Evolutionary conservation across 2,888 invertebrate genomes (phyloP), one percentile per base, ranked within the genome.

Genomic region (Andrena chrysosceles): DNA sequence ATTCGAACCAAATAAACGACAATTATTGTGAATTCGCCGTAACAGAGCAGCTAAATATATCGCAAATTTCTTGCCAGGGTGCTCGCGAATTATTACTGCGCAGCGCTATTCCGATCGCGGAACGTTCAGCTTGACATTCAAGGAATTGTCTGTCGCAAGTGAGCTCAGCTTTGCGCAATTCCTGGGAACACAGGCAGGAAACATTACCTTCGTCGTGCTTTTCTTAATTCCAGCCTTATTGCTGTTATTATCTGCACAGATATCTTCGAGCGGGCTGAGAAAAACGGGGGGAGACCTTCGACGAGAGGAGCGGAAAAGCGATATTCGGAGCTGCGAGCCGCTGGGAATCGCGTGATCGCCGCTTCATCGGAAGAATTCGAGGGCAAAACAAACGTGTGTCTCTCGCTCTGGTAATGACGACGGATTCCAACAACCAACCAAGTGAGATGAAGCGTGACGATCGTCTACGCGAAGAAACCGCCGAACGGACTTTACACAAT

Each of bases 61-160:
- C 69, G 73, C 77, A 73, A 68, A 52, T 75, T 74, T 77, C 83
- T 60, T 67, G 78, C 70, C 35, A 48, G 71, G 64, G 33, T 82
- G 80, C 78, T 85, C 85, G 80, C 85, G 62, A 79, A 78, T 87
- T 78, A 88, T 87, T 85, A 78, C 70, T 3, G 20, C 56, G 31
- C 49, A 52, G 35, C 64, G 73, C 77, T 84, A 60, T 67, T 69
- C 52, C 68, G 79, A 64, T 83, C 83, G 86, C 60, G 88, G 71
- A 56, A 75, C 77, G 77, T 83, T 89, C 84, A 87, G 73, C 81
- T 78, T 84, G 82, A 82, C 89, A 82, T 87, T 87, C 81, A 79
- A 81, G 82, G 82, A 82, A 89, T 85, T 81, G 83, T 78, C 85
- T 78, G 83, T 84, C 67, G 77, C 87, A 77, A 82, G 85, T 76